phyloP scores from a whole-genome alignment of 2,888 invertebrate species.

The Mechanitis messenoides region DNA sequence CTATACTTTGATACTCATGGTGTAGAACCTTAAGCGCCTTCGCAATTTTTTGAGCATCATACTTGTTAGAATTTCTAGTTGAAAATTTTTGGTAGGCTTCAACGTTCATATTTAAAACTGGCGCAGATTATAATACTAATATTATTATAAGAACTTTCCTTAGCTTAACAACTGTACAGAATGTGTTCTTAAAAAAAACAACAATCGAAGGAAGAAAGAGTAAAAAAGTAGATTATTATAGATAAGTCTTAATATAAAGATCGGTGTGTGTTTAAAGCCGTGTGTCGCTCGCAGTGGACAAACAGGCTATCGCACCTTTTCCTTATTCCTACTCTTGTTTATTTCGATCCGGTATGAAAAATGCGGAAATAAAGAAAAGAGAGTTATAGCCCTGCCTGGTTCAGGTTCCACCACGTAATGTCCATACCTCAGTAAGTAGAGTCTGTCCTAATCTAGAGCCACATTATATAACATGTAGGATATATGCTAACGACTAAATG shows the following conservation, averaged over 20 bases:
- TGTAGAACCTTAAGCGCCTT: background rate
- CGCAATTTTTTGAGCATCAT: background rate
- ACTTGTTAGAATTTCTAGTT: background rate
- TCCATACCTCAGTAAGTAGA: background rate
- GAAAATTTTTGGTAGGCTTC: constrained; percentile 1
- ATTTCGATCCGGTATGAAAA: constrained; percentile 24
- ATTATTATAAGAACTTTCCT: too few relatives aligned
- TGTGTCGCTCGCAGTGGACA: constrained; percentile 16
- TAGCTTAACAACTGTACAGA: too few relatives aligned
- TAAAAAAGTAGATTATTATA: background rate
- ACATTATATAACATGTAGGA: background rate
- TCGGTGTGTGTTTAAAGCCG: background rate
- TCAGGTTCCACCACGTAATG: background rate
- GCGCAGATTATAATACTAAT: too few relatives aligned
- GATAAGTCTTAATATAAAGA: background rate
- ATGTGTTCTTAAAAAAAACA: background rate
- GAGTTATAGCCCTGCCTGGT: constrained; percentile 22
- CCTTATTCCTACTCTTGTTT: constrained; percentile 22
- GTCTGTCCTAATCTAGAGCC: background rate
- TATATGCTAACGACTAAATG: too few relatives aligned
- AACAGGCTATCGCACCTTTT: constrained; percentile 25
- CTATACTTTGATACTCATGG: background rate
- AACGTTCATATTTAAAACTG: background rate
- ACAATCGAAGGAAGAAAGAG: background rate
- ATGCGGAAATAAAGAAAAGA: constrained; percentile 24